A percentile compares a stretch with the other conserved stretches of the same genome.
Evolutionary conservation across 2,888 invertebrate genomes (phyloP).

Genomic region (Augiades crinisus): DNA sequence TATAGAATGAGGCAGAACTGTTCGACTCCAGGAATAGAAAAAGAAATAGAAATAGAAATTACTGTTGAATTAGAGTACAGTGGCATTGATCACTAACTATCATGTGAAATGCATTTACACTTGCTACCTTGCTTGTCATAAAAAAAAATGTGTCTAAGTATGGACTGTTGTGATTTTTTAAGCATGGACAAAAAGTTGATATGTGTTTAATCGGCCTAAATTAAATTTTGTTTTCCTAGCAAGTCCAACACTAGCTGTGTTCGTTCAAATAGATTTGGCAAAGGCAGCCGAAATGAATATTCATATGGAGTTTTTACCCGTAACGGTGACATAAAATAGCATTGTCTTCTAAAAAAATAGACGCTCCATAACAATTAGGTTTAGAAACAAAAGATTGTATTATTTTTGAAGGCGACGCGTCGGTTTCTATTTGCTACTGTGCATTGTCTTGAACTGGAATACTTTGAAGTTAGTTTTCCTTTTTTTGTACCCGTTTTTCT

Average conservation of each 20-base stretch:
- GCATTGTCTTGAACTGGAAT: conserved; percentile 28
- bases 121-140: too few species aligned
- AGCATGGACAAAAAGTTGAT: too few species aligned
- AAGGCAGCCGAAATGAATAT: conserved; percentile 49
- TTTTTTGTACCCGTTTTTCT: too few species aligned
- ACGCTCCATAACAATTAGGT: conserved; percentile 62
- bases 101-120: too few species aligned
- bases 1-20: too few species aligned
- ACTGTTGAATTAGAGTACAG: too few species aligned
- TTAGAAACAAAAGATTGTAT: conserved; percentile 61
- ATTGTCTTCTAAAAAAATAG: conserved; percentile 70
- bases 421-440: conserved; percentile 32
- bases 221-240: background rate
- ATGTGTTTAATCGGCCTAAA: too few species aligned
- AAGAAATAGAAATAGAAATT: too few species aligned
- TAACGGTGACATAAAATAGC: conserved; percentile 70
- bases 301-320: conserved; percentile 66
- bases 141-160: too few species aligned
- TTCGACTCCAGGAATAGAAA: too few species aligned
- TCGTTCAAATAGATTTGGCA: conserved; percentile 9
- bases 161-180: too few species aligned
- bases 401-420: conserved; percentile 44
- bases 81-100: too few species aligned
- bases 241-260: background rate
- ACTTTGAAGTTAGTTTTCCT: conserved; percentile 6